Evolutionary conservation across 2,113 vertebrate genomes (phyloP).

Genomic region (Chloropsis hardwickii): DNA sequence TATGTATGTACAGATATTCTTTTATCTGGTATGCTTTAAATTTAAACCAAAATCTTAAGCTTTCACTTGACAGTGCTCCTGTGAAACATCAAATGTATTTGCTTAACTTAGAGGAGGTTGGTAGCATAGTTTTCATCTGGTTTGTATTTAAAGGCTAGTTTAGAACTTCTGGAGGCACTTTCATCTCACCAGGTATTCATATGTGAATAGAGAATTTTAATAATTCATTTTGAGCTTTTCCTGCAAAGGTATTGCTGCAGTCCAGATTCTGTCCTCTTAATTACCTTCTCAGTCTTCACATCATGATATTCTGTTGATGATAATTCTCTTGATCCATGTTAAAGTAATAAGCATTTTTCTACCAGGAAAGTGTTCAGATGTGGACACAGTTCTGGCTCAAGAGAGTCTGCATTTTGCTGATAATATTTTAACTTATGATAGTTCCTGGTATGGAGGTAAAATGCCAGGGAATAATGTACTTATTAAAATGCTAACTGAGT

Average conservation of each 20-base stretch:
- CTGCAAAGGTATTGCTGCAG: neutral
- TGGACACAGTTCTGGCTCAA: neutral
- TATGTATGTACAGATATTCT: neutral
- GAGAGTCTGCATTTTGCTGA: conserved; percentile 48
- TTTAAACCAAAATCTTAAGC: neutral
- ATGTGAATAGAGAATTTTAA: conserved; percentile 33
- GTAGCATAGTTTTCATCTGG: neutral
- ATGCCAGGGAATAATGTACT: conserved; percentile 43
- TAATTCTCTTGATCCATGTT: conserved; percentile 36
- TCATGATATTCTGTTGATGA: neutral
- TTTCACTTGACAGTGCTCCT: neutral
- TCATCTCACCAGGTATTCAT: neutral
- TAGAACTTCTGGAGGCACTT: conserved; percentile 9
- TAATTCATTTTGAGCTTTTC: conserved; percentile 5
- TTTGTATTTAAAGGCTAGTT: conserved; percentile 19
- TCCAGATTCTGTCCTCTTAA: conserved; percentile 22
- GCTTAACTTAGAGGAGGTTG: neutral
- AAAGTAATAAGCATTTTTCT: neutral
- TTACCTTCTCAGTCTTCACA: conserved; percentile 28
- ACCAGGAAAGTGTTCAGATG: conserved; percentile 19
- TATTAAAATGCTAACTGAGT: conserved; percentile 72
- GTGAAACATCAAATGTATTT: neutral
- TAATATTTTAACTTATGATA: conserved; percentile 58
- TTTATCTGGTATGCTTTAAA: neutral
- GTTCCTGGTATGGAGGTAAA: conserved; percentile 9